Evolutionary conservation across 2,113 vertebrate species (phyloP).

Genomic region (Heterochromis multidens): DNA sequence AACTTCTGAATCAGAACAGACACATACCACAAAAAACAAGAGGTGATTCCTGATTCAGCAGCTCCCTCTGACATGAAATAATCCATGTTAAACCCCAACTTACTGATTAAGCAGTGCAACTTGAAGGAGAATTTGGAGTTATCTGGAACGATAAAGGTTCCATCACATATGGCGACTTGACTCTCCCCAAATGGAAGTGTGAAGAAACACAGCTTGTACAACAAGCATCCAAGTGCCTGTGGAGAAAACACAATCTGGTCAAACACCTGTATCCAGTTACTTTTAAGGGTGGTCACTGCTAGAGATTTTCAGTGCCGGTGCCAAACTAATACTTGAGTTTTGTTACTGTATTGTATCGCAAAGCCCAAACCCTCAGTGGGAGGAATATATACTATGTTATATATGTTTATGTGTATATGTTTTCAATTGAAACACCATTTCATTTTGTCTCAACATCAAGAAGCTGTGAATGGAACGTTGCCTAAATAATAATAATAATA

Average conservation of each 20-base stretch:
- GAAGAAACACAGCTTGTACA: slow-evolving; percentile 99
- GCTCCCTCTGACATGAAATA: not conserved
- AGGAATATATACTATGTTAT: not conserved
- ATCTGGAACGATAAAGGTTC: slow-evolving; percentile 93
- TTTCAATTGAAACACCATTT: not conserved
- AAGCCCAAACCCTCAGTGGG: not conserved
- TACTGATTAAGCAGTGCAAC: slow-evolving; percentile 93
- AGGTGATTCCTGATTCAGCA: not conserved
- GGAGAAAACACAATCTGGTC: not conserved
- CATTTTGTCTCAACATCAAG: not conserved
- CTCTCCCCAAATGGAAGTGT: slow-evolving; percentile 97
- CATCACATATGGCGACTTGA: slow-evolving; percentile 98
- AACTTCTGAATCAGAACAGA: not conserved
- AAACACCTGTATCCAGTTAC: not conserved
- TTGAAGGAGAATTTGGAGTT: slow-evolving; percentile 89
- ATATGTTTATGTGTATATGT: no score
- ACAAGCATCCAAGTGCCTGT: slow-evolving; percentile 96
- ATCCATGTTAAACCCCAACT: slow-evolving; percentile 62
- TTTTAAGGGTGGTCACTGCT: not conserved
- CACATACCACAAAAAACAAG: not conserved
- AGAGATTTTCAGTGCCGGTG: not conserved
- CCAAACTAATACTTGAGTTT: not conserved
- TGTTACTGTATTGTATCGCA: not conserved
- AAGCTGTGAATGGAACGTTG: not conserved
- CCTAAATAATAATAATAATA: fast-evolving